These are phyloP conservation scores for Drosophila limbata DNA, from an alignment of 2,888 invertebrate genomes.

Conservation along the genomic window DNA sequence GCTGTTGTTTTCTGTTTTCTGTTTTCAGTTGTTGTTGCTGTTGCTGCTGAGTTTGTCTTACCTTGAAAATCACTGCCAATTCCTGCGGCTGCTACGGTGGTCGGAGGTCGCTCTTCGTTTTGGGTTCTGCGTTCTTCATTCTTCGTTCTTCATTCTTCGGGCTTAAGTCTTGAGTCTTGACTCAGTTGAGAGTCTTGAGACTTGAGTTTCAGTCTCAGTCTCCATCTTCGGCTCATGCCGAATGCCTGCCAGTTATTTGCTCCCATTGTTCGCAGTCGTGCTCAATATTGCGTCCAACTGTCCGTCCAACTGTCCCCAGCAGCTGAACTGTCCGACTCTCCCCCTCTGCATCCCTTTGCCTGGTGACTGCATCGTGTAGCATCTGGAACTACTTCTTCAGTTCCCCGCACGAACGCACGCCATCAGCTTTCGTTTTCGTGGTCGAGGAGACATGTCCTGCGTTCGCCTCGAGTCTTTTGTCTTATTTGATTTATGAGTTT, in stretches of 20 bases:
- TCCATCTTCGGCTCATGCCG: constrained; percentile 60
- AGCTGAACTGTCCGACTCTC: neutral
- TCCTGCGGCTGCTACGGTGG: constrained; percentile 71
- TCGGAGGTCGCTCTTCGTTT: constrained; percentile 46
- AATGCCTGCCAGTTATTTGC: constrained; percentile 80
- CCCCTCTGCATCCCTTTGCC: neutral
- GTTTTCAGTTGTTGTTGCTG: constrained; percentile 3
- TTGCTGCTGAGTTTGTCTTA: constrained; percentile 67
- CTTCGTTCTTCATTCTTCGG: constrained; percentile 3
- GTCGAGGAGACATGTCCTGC: constrained; percentile 56
- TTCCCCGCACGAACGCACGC: constrained; percentile 52
- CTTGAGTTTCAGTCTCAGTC: neutral
- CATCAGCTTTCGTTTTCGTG: constrained; percentile 59
- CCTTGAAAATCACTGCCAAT: constrained; percentile 76
- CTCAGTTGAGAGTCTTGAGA: neutral
- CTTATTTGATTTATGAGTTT: constrained; percentile 84
- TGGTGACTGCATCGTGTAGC: constrained; percentile 8
- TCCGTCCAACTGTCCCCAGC: constrained; percentile 14
- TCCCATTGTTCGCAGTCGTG: constrained; percentile 80
- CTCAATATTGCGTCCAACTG: constrained; percentile 75
- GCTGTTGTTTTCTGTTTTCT: constrained; percentile 15
- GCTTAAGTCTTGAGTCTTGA: constrained; percentile 5
- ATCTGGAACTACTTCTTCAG: constrained; percentile 23
- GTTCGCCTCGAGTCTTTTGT: constrained; percentile 81
- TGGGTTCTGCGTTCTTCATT: too few relatives aligned